Conservation (phyloP, 2,888 invertebrate species). For the Phortica okadai region DNA sequence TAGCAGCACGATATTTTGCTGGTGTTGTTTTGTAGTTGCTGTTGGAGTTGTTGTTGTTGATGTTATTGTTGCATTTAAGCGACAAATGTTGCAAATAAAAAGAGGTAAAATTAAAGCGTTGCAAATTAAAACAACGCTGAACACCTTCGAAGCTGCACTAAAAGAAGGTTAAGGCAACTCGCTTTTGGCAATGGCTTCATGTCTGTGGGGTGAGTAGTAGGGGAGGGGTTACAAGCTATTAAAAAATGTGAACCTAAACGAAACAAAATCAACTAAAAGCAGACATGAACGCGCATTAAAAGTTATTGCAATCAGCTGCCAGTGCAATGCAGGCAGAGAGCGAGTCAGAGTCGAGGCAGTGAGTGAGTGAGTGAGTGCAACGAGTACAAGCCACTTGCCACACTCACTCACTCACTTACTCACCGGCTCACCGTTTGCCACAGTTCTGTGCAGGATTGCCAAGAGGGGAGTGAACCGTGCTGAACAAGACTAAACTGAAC, state of each 20-base stretch:
- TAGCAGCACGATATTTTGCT: conserved; percentile 62
- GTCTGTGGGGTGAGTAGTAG: background rate
- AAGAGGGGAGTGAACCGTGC: background rate
- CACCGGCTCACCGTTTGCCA: conserved; percentile 13
- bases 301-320: conserved; percentile 28
- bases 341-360: background rate
- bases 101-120: conserved; percentile 66
- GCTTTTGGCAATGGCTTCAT: conserved; percentile 44
- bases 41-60: background rate
- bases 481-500: too few relatives aligned
- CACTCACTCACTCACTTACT: background rate
- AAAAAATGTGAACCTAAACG: conserved; percentile 46
- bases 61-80: conserved; percentile 63
- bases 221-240: conserved; percentile 53
- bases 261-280: conserved; percentile 13
- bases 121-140: conserved; percentile 61
- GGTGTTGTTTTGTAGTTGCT: background rate
- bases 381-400: background rate
- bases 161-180: conserved; percentile 53
- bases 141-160: conserved; percentile 13
- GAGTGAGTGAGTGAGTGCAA: background rate
- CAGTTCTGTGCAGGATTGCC: conserved; percentile 28
- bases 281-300: conserved; percentile 19
- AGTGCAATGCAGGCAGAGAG: background rate
- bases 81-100: conserved; percentile 71